Evolutionary conservation across 2,888 invertebrate species (phyloP), one percentile per base, ranked within the genome.

Genomic region (Dolichomitus sp.): DNA sequence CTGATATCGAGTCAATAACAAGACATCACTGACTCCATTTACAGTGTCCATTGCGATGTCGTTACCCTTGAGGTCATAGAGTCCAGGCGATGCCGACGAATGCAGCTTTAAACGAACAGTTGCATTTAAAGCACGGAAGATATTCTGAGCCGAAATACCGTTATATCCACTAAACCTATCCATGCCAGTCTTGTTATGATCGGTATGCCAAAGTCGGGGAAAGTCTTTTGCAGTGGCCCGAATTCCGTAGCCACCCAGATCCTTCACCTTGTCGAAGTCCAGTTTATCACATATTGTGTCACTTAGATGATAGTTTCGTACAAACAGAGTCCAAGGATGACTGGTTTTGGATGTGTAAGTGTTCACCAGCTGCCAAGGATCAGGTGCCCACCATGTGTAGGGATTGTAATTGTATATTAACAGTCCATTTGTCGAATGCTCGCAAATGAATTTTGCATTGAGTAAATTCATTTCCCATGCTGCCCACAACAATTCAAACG

Each of bases 391-490:
- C 2, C 57, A 37, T 0, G 80, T 82, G 75, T 78, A 88, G 9
- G 86, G 88, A 66, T 87, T 85, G 75, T 77, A 88, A 2, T 76
- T 81, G 73, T 87, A 88, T 19, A 84, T 33, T 6, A 33, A 50
- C 12, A 45, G 12, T 4, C n/a, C 69, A 6, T 76, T 57, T 0
- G 7, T 57, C 7, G 59, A 17, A 45, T 84, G 63, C 1, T 52
- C 7, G 70, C 88, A 88, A 0, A 85, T 45, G 45, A 45, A 45
- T 14, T 45, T 45, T n/a, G 45, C 9, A 23, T 63, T 17, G 5
- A 63, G 63, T 19, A 63, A n/a, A 23, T 45, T 23, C 23, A 23
- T 40, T 23, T 27, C 6, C 66, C 66, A 68, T 11, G 50, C 50
- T n/a, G n/a, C 12, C 33, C 33, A 33, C 50, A 88, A 73, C 37